Evolutionary conservation across 2,888 invertebrate species (phyloP).

Genomic region (Drosophila yooni): DNA sequence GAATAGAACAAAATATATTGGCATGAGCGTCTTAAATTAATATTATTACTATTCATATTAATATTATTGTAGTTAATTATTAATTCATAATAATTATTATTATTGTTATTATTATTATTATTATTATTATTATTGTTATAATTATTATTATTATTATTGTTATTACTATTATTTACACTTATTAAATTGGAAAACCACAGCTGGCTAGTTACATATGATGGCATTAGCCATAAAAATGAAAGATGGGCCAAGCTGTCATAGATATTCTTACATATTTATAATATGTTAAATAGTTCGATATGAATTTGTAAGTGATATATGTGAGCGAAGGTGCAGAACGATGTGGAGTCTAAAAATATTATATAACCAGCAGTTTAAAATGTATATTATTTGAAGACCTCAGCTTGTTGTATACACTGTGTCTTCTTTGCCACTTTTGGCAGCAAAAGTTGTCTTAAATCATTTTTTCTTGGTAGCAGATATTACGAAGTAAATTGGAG

Average conservation of each 20-base stretch:
- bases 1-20: background rate
- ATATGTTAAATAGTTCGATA: background rate
- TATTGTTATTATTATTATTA: background rate
- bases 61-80: background rate
- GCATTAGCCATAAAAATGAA: background rate
- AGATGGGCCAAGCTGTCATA: background rate
- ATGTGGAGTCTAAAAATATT: background rate
- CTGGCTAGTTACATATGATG: too few relatives aligned
- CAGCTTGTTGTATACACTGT: conserved; percentile 13
- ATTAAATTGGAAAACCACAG: background rate
- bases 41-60: background rate
- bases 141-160: background rate
- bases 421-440: conserved; percentile 7
- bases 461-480: conserved; percentile 34
- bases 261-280: background rate
- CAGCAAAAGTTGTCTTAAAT: conserved; percentile 29
- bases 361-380: conserved; percentile 35
- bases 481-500: conserved; percentile 35
- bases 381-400: conserved; percentile 37
- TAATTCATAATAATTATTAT: background rate
- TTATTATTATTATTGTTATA: background rate
- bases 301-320: background rate
- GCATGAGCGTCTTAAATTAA: background rate
- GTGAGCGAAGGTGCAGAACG: background rate
- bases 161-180: background rate